phyloP scores from a whole-genome alignment of 1,140 invertebrate species.

The Trinorchestia longiramus region DNA sequence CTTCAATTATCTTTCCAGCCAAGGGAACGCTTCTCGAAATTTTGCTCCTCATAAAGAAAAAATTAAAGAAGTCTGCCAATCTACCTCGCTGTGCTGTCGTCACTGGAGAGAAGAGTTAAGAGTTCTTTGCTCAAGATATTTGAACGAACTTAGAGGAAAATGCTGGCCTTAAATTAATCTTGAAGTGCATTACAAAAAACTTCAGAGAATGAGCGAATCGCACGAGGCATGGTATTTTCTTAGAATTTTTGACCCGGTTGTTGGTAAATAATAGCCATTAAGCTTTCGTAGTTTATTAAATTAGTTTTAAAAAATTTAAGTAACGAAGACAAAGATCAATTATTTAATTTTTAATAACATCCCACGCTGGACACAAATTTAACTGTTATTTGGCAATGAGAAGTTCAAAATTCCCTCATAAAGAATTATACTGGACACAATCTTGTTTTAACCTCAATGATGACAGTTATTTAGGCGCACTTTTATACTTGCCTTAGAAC shows the following conservation, averaged over 20 bases:
- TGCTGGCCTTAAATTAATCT: not conserved
- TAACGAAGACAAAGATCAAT: not conserved
- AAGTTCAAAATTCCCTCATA: not conserved
- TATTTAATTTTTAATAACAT: not conserved
- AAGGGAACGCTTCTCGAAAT: not conserved
- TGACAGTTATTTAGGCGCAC: not conserved
- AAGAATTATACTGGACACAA: not conserved
- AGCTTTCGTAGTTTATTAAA: not conserved
- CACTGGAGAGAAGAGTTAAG: not conserved
- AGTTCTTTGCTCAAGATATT: not conserved
- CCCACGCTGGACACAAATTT: not conserved
- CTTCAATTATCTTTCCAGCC: not conserved
- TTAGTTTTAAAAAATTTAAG: not conserved
- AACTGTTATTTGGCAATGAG: not conserved
- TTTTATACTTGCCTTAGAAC: not conserved
- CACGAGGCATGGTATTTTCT: not conserved
- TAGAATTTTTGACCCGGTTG: not conserved
- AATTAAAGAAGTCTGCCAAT: not conserved
- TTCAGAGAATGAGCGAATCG: not conserved
- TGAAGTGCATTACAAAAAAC: not conserved
- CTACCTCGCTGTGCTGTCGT: not conserved
- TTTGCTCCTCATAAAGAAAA: not conserved
- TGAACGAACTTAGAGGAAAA: not conserved
- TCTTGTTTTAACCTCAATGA: not conserved
- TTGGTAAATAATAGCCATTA: not conserved